phyloP scores from a whole-genome alignment of 2,113 vertebrate genomes.

The Coryphaenoides rupestris region DNA sequence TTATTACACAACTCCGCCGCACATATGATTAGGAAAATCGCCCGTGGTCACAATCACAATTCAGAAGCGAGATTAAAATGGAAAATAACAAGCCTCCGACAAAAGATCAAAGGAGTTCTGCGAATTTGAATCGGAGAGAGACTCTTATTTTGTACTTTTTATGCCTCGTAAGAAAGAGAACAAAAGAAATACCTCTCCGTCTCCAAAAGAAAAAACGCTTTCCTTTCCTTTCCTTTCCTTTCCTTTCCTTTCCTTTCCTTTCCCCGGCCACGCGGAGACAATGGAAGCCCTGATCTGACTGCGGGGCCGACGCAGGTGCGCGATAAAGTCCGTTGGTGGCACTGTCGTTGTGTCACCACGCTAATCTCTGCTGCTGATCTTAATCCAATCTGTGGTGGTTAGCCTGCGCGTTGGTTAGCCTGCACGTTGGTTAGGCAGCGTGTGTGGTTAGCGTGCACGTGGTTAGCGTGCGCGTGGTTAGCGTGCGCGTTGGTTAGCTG shows the following conservation, averaged over 20 bases:
- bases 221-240: no score
- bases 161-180: conserved; percentile 41
- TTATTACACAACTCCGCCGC: conserved; percentile 51
- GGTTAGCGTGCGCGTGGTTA: no score
- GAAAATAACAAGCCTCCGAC: conserved; percentile 56
- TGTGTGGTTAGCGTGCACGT: no score
- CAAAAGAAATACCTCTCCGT: conserved; percentile 37
- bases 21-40: conserved; percentile 57
- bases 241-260: no score
- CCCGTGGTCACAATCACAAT: conserved; percentile 62
- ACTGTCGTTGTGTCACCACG: conserved; percentile 36
- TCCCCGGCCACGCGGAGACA: no score
- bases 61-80: conserved; percentile 61
- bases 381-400: conserved; percentile 41
- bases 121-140: conserved; percentile 63
- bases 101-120: conserved; percentile 67
- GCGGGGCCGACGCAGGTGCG: no score
- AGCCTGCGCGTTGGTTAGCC: no score
- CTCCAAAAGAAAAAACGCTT: conserved; percentile 46
- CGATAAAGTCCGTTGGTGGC: conserved; percentile 34
- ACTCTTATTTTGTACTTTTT: conserved; percentile 48
- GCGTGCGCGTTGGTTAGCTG: no score
- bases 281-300: no score
- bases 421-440: no score
- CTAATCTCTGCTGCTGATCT: conserved; percentile 21